Percentiles rank a stretch among this genome's conserved stretches.
phyloP scores from a whole-genome alignment of 2,113 vertebrate genomes.

The Mystacornis crossleyi region DNA sequence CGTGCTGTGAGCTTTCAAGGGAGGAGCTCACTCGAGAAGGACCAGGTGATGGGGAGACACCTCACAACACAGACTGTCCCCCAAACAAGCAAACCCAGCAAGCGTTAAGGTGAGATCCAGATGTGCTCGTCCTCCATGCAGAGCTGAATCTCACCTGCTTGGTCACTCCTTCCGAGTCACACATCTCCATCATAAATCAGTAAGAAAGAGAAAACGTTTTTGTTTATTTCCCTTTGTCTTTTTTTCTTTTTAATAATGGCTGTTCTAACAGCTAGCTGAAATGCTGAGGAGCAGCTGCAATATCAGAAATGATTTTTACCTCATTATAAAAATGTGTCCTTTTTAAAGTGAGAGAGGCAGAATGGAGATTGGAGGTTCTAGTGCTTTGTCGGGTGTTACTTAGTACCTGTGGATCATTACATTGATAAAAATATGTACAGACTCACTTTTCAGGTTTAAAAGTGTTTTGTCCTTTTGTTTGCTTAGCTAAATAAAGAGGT shows the following conservation, averaged over 20 bases:
- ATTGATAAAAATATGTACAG: constrained; percentile 59
- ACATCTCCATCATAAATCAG: background rate
- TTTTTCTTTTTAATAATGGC: background rate
- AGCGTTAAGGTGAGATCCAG: background rate
- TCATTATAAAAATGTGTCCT: background rate
- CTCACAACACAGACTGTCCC: background rate
- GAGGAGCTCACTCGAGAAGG: rapidly evolving
- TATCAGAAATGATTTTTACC: constrained; percentile 8
- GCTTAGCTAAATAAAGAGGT: constrained; percentile 56
- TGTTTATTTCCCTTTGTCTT: background rate
- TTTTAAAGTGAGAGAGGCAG: background rate
- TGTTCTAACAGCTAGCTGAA: background rate
- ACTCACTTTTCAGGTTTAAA: constrained; percentile 36
- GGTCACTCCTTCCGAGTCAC: rapidly evolving
- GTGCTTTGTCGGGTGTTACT: background rate
- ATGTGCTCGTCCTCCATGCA: background rate
- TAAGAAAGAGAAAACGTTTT: background rate
- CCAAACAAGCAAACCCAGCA: background rate
- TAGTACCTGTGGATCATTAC: constrained; percentile 35
- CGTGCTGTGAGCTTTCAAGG: background rate
- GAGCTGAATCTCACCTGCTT: rapidly evolving
- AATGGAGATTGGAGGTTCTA: background rate
- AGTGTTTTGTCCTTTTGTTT: constrained; percentile 58
- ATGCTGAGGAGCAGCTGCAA: background rate
- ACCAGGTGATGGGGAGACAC: background rate